Evolutionary conservation across 1,140 invertebrate genomes (phyloP), one percentile per base, ranked within the genome.

Genomic region (Nylanderia fulva): DNA sequence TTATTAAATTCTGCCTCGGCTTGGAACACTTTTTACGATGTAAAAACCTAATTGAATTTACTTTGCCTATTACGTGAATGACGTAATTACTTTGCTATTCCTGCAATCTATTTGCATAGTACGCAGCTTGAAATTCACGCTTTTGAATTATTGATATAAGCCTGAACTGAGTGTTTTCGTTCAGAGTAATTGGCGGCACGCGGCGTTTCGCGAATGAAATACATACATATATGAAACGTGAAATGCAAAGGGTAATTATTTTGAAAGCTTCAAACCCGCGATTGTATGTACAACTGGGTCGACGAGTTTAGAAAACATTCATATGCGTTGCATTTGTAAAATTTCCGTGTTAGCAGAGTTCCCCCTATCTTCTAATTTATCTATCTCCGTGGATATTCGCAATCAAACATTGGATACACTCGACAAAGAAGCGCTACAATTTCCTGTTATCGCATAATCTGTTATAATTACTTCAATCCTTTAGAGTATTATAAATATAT

Each of bases 211-310:
- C 36, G 66, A 82, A 82, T 36, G 27, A 71, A 42, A 82, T 7
- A 36, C 64, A 82, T 7, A 36, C 64, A 56, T 24, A 29, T 6
- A 39, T 39, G 56, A 79, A 79, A 68, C 39, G 29, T 45, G 33
- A 71, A 82, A 82, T 71, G 21, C 45, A 48, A 15, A 48, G 39
- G n/a, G 24, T 54, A 82, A 82, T 82, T 52, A 58, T 60, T 45
- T 71, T 27, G 21, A 82, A 72, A 82, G 66, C 66, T 58, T 29
- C 36, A 52, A 42, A 71, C 18, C 5, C 7, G 52, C 9, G 36
- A 71, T 60, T 82, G 66, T 80, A 33, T 21, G 24, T 33, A n/a
- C 48, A 39, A 54, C 42, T 79, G 9, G 29, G 45, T 69, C 45
- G 63, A 36, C 29, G 54, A 56, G 21, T 82, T 58, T 58, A 80